Evolutionary conservation across 1,140 invertebrate species (phyloP).

Genomic region (Homalodisca vitripennis): DNA sequence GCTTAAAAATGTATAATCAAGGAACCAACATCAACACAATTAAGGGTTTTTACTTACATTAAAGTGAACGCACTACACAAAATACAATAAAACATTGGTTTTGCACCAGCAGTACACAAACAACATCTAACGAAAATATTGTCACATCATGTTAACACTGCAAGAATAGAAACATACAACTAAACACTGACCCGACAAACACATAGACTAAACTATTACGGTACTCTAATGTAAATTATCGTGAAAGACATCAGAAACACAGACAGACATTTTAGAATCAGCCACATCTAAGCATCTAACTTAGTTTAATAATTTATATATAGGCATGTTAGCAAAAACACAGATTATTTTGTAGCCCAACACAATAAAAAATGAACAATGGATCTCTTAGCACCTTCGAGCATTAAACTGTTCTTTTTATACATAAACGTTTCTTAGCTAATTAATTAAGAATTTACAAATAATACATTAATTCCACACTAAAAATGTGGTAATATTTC

Average conservation of each 20-base stretch:
- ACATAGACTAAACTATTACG: not conserved
- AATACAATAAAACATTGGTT: too few relatives aligned
- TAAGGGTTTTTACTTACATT: too few relatives aligned
- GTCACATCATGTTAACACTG: conserved; percentile 2
- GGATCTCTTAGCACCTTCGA: too few relatives aligned
- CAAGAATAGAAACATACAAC: not conserved
- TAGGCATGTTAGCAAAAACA: not conserved
- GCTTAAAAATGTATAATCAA: too few relatives aligned
- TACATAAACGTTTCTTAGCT: too few relatives aligned
- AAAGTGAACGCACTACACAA: too few relatives aligned
- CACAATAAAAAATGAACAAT: too few relatives aligned
- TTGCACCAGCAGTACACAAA: conserved; percentile 4
- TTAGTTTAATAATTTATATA: not conserved
- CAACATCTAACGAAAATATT: conserved; percentile 10
- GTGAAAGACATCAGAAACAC: conserved; percentile 10
- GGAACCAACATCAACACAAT: too few relatives aligned
- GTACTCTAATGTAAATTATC: not conserved
- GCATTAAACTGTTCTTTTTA: too few relatives aligned
- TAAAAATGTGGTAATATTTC: too few relatives aligned
- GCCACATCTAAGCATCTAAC: not conserved
- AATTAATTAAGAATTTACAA: too few relatives aligned
- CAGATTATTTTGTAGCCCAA: not conserved
- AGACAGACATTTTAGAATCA: not conserved
- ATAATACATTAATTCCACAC: too few relatives aligned
- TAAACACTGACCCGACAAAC: conserved; percentile 3